Evolutionary conservation across 2,888 invertebrate genomes (phyloP).

Genomic region (Deilephila elpenor): DNA sequence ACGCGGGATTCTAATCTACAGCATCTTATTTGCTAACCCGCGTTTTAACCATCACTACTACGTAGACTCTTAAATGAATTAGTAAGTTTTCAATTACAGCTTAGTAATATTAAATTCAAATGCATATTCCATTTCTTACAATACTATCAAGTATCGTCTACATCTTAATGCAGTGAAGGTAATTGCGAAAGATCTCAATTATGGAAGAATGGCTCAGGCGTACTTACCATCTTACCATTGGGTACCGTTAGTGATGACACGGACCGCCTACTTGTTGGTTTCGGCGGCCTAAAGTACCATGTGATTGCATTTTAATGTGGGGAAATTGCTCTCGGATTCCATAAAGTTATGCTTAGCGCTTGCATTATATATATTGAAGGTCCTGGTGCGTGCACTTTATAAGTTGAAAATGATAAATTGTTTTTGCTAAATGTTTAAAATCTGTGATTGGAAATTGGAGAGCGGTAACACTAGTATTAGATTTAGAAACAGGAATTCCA

Average conservation of each 20-base stretch:
- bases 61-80: too few relatives aligned
- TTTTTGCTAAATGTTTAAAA: too few relatives aligned
- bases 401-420: too few relatives aligned
- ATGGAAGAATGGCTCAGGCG: conserved; percentile 76
- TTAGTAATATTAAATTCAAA: neutral
- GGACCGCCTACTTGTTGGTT: conserved; percentile 33
- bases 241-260: conserved; percentile 77
- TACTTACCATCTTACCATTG: conserved; percentile 68
- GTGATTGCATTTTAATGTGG: conserved; percentile 22
- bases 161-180: conserved; percentile 24
- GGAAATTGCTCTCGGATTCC: neutral
- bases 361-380: neutral
- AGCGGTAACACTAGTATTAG: too few relatives aligned
- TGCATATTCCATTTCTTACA: neutral
- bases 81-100: neutral
- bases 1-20: too few relatives aligned
- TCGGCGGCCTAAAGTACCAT: conserved; percentile 4
- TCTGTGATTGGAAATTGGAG: too few relatives aligned
- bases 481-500: too few relatives aligned
- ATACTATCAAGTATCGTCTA: neutral
- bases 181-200: conserved; percentile 64
- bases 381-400: neutral
- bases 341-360: neutral
- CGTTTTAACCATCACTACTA: too few relatives aligned
- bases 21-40: too few relatives aligned